Evolutionary conservation across 1,140 invertebrate genomes (phyloP).

Genomic region (Laodelphax striatellus): DNA sequence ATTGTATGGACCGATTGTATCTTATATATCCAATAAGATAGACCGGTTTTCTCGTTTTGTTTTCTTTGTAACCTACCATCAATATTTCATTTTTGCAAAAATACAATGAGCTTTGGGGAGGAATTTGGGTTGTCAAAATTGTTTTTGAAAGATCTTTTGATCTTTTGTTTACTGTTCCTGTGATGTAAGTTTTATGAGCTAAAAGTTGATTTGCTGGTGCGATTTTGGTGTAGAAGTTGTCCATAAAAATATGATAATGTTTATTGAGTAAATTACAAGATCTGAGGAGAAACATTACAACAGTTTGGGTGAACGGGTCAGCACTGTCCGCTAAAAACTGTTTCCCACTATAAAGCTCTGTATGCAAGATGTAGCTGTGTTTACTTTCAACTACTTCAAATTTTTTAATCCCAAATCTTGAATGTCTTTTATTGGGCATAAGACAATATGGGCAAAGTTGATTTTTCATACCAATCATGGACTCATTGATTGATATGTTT

Average conservation of each 20-base stretch:
- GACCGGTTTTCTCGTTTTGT: slow-evolving; percentile 7
- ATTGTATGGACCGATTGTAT: too few relatives aligned
- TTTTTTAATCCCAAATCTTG: slow-evolving; percentile 1
- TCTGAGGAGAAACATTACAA: slow-evolving; percentile 1
- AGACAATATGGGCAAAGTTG: neutral
- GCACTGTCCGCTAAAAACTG: slow-evolving; percentile 1
- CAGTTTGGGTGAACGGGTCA: slow-evolving; percentile 5
- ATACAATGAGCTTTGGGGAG: neutral
- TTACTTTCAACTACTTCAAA: slow-evolving; percentile 2
- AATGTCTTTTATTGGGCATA: slow-evolving; percentile 1
- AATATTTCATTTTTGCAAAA: slow-evolving; percentile 1
- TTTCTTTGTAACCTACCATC: slow-evolving; percentile 3
- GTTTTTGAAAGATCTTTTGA: slow-evolving; percentile 4
- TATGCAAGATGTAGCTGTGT: slow-evolving; percentile 2
- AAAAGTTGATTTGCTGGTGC: slow-evolving; percentile 2
- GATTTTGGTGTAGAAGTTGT: slow-evolving; percentile 11
- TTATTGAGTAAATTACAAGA: slow-evolving; percentile 5
- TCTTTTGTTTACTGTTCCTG: slow-evolving; percentile 11
- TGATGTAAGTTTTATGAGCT: slow-evolving; percentile 1
- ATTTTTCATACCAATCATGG: neutral
- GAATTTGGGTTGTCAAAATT: slow-evolving; percentile 1
- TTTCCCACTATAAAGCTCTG: slow-evolving; percentile 10
- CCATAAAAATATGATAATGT: slow-evolving; percentile 9
- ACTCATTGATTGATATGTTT: neutral
- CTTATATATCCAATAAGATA: too few relatives aligned